These are phyloP conservation scores for Enteromius paludinosus DNA, from an alignment of 2,797 vertebrate species.

Conservation along the genomic window DNA sequence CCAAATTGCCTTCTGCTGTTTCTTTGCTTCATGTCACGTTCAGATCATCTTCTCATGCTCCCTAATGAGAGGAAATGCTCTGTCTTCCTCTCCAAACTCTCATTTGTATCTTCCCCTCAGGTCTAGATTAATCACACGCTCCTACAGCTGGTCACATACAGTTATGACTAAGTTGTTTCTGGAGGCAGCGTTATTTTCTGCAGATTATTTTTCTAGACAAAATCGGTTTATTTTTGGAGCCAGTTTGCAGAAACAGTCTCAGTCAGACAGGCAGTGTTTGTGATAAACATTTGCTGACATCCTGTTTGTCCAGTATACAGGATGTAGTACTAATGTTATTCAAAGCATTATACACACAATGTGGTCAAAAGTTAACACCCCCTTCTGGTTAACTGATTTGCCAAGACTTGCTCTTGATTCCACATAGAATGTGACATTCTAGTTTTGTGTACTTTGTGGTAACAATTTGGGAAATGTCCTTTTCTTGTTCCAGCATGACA, in stretches of 20 bases:
- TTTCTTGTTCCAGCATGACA: slow-evolving; percentile 14
- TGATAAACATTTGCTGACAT: slow-evolving; percentile 58
- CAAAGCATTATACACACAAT: slow-evolving; percentile 4
- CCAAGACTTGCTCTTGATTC: background rate
- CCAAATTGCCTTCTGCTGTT: slow-evolving; percentile 19
- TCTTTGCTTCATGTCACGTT: slow-evolving; percentile 31
- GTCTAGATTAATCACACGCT: slow-evolving; percentile 28
- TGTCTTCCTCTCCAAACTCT: slow-evolving; percentile 32
- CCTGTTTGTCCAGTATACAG: slow-evolving; percentile 60
- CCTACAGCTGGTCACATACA: slow-evolving; percentile 33
- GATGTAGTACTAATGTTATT: slow-evolving; percentile 29
- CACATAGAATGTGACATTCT: background rate
- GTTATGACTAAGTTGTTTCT: slow-evolving; percentile 14
- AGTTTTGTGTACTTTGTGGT: background rate
- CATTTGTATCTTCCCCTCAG: slow-evolving; percentile 23
- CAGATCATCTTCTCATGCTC: slow-evolving; percentile 47
- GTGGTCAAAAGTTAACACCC: background rate
- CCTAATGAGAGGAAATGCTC: slow-evolving; percentile 53
- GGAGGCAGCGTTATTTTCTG: background rate
- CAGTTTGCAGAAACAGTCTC: slow-evolving; percentile 44
- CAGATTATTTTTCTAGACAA: slow-evolving; percentile 35
- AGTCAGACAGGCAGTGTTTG: slow-evolving; percentile 48
- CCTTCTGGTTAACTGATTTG: background rate
- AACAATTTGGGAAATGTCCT: background rate
- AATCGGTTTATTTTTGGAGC: slow-evolving; percentile 60